Conservation (phyloP, 2,888 invertebrate genomes). For the Himalopsyche tibetana region DNA sequence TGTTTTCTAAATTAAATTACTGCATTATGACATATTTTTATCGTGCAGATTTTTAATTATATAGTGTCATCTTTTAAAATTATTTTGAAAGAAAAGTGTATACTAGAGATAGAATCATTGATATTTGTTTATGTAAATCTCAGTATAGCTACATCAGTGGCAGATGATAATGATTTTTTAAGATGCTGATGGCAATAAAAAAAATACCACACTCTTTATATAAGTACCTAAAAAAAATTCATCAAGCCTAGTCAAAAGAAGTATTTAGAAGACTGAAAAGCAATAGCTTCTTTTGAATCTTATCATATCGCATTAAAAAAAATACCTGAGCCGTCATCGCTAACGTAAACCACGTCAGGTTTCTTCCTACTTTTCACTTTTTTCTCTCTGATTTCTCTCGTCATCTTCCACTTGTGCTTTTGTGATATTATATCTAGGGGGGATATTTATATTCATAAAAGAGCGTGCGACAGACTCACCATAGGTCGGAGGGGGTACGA, state of each 20-base stretch:
- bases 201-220: too few relatives aligned
- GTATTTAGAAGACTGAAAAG: not conserved
- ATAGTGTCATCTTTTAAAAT: too few relatives aligned
- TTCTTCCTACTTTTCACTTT: not conserved
- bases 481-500: not conserved
- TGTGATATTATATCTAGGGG: constrained; percentile 26
- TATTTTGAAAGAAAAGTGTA: too few relatives aligned
- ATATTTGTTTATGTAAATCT: too few relatives aligned
- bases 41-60: too few relatives aligned
- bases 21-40: too few relatives aligned
- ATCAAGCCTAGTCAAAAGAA: not conserved
- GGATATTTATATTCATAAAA: constrained; percentile 30
- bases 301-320: not conserved
- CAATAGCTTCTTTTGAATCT: constrained; percentile 1
- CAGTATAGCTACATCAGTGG: too few relatives aligned
- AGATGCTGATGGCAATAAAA: too few relatives aligned
- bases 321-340: constrained; percentile 2
- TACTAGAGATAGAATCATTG: too few relatives aligned
- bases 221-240: not conserved
- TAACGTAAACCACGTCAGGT: constrained; percentile 30
- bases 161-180: too few relatives aligned
- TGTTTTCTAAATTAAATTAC: too few relatives aligned
- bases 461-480: constrained; percentile 26
- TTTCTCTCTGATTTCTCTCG: constrained; percentile 30
- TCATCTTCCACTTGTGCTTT: constrained; percentile 34